Conservation (phyloP, 2,113 vertebrate species). For the Coracopsis vasa region DNA sequence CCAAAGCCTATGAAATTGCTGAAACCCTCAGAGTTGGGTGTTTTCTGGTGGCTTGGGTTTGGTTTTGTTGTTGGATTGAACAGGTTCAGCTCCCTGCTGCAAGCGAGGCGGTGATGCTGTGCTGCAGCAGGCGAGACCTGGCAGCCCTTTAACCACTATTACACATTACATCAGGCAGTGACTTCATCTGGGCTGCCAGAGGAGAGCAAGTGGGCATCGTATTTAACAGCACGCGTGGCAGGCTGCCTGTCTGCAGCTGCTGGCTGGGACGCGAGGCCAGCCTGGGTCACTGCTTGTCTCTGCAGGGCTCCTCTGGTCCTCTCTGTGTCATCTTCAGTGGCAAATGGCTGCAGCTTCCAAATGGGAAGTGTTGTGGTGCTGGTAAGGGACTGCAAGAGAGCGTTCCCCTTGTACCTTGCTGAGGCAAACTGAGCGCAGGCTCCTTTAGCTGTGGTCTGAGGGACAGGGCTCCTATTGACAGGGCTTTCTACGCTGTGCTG, state of each 20-base stretch:
- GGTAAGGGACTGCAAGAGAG: neutral
- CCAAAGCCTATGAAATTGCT: neutral
- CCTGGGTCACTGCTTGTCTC: neutral
- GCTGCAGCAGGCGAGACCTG: neutral
- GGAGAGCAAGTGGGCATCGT: neutral
- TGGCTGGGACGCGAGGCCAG: neutral
- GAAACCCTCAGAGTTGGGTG: neutral
- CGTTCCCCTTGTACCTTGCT: neutral
- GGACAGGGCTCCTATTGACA: neutral
- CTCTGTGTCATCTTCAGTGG: neutral
- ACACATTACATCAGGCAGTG: neutral
- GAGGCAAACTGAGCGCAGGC: neutral
- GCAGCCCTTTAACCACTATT: neutral
- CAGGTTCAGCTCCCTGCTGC: neutral
- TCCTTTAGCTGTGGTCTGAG: neutral
- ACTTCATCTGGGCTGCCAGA: neutral
- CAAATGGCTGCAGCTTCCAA: neutral
- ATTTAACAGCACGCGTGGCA: neutral
- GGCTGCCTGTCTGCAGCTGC: neutral
- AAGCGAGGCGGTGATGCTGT: rapidly evolving
- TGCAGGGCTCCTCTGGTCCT: neutral
- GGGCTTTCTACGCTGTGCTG: neutral
- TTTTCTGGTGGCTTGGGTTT: rapidly evolving
- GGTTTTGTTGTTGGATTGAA: neutral
- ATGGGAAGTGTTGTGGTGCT: rapidly evolving